These are phyloP conservation scores for Eutolmus rufibarbis DNA, from an alignment of 2,888 invertebrate genomes.

Conservation along the genomic window DNA sequence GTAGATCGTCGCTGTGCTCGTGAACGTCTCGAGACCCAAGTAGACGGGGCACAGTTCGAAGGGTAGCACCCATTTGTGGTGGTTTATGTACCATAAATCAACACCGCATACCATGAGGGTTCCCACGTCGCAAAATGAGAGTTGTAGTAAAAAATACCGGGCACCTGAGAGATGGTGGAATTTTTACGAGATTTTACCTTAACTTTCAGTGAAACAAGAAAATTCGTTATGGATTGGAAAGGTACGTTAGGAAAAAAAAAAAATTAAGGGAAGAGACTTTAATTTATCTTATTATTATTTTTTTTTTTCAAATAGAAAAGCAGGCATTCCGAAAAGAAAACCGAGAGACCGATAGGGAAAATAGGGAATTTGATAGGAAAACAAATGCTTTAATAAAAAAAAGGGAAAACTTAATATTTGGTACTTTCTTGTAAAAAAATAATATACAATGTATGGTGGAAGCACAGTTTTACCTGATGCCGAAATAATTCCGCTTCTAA, in stretches of 20 bases:
- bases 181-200: background rate
- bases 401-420: too few relatives aligned
- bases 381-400: background rate
- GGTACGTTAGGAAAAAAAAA: too few relatives aligned
- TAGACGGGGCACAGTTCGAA: conserved; percentile 65
- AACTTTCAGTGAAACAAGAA: background rate
- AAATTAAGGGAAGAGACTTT: too few relatives aligned
- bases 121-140: conserved; percentile 65
- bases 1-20: conserved; percentile 67
- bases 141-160: conserved; percentile 65
- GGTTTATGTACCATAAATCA: conserved; percentile 66
- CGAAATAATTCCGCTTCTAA: too few relatives aligned
- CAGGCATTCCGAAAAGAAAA: too few relatives aligned
- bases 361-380: background rate
- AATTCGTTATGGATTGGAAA: background rate
- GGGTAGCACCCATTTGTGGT: conserved; percentile 66
- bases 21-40: conserved; percentile 66
- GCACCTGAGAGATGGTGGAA: conserved; percentile 60
- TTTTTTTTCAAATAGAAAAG: too few relatives aligned
- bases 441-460: too few relatives aligned
- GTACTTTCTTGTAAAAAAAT: too few relatives aligned
- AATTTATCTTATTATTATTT: too few relatives aligned
- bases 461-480: too few relatives aligned
- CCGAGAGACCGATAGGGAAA: background rate
- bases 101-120: conserved; percentile 63